A percentile compares a stretch with the other conserved stretches of the same genome.
These are phyloP conservation scores for Equus quagga DNA, from an alignment of 2,113 vertebrate species.

Conservation along the genomic window DNA sequence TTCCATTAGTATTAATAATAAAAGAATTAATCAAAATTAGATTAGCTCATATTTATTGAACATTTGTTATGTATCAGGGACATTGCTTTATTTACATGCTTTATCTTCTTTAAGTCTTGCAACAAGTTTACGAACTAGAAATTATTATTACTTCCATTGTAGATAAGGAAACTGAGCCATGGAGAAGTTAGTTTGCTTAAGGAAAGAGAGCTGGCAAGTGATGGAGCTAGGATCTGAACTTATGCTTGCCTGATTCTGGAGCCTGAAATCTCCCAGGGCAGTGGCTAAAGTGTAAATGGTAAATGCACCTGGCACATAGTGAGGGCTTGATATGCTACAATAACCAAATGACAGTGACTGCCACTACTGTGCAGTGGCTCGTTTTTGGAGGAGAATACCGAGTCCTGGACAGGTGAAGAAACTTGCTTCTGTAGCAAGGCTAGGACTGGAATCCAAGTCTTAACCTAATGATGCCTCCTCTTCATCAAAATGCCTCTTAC, in stretches of 20 bases:
- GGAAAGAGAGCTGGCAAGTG: background rate
- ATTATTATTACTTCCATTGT: background rate
- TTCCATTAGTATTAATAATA: background rate
- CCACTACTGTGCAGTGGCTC: fast-evolving
- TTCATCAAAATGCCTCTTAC: background rate
- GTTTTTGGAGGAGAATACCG: background rate
- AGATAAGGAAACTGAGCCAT: background rate
- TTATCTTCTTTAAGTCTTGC: background rate
- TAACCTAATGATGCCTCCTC: background rate
- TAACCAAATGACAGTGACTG: background rate
- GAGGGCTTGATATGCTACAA: background rate
- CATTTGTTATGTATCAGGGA: background rate
- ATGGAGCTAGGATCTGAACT: background rate
- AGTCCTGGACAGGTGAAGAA: background rate
- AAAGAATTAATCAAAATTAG: background rate
- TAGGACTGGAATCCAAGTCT: background rate
- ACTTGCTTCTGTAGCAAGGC: background rate
- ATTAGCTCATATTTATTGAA: background rate
- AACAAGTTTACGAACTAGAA: background rate
- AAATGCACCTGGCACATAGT: background rate
- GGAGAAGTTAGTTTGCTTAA: background rate
- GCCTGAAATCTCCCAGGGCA: background rate
- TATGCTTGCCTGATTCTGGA: background rate
- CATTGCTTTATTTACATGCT: background rate
- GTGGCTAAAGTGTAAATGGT: background rate